phyloP scores from a whole-genome alignment of 1,140 invertebrate genomes.

The Drosophila tristis region DNA sequence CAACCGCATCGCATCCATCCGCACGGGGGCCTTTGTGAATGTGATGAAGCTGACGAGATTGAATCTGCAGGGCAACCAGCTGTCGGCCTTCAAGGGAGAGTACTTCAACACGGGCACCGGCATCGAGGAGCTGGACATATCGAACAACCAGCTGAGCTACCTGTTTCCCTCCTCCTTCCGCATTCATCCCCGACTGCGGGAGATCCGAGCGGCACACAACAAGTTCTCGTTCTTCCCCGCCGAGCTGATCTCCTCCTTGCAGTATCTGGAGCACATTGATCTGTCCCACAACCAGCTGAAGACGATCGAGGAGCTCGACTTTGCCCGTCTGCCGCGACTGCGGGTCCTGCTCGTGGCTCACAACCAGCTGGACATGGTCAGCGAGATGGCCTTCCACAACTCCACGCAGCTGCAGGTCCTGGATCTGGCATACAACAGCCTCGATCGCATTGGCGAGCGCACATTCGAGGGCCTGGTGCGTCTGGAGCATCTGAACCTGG shows the following conservation, averaged over 20 bases:
- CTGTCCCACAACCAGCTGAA: constrained; percentile 91
- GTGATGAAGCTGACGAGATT: constrained; percentile 89
- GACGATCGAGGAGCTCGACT: constrained; percentile 92
- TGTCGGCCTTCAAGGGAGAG: constrained; percentile 91
- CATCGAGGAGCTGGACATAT: constrained; percentile 90
- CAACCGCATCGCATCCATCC: constrained; percentile 91
- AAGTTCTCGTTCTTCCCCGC: constrained; percentile 92
- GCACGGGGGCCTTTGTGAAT: constrained; percentile 88
- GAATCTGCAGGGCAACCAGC: constrained; percentile 88
- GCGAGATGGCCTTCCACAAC: constrained; percentile 95
- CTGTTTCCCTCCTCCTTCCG: constrained; percentile 92
- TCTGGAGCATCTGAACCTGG: constrained; percentile 90
- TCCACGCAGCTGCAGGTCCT: constrained; percentile 93
- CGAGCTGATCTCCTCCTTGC: constrained; percentile 90
- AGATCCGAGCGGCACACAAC: constrained; percentile 89
- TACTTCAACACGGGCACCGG: constrained; percentile 90
- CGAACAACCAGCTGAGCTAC: constrained; percentile 91
- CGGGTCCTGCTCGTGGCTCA: constrained; percentile 88
- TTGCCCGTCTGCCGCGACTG: constrained; percentile 91
- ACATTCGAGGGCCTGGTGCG: constrained; percentile 92
- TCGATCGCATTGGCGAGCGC: constrained; percentile 91
- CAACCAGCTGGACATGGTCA: constrained; percentile 92
- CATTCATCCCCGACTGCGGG: constrained; percentile 90
- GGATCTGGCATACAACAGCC: constrained; percentile 90
- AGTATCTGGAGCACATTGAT: constrained; percentile 90